Percentiles rank a stretch among this genome's conserved stretches.
phyloP scores from a whole-genome alignment of 2,113 vertebrate species.

The Archilochus colubris region DNA sequence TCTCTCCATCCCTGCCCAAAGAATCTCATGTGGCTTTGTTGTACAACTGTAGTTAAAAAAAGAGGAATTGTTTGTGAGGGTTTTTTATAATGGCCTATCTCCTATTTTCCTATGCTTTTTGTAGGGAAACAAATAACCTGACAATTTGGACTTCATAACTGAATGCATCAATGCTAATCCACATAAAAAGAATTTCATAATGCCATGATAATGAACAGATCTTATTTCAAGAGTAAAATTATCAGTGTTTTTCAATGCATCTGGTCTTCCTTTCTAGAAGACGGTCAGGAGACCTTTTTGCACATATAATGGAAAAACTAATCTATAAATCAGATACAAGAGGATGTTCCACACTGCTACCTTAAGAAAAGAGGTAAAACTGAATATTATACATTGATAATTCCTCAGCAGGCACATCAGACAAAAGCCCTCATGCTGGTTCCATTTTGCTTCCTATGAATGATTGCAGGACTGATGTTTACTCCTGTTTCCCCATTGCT shows the following conservation, averaged over 20 bases:
- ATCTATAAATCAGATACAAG: background rate
- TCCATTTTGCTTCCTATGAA: constrained; percentile 36
- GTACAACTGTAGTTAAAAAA: background rate
- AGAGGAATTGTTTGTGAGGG: background rate
- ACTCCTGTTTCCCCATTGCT: constrained; percentile 39
- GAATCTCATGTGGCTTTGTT: background rate
- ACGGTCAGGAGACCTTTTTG: constrained; percentile 4
- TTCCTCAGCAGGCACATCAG: background rate
- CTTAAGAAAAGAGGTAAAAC: constrained; percentile 32
- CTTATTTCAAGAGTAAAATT: background rate
- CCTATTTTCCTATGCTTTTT: background rate
- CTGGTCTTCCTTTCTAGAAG: background rate
- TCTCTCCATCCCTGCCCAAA: background rate
- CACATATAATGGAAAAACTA: constrained; percentile 22
- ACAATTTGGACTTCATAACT: background rate
- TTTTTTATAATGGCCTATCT: background rate
- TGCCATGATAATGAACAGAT: background rate
- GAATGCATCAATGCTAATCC: background rate
- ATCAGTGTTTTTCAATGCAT: background rate
- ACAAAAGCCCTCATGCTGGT: background rate
- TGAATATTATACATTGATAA: background rate
- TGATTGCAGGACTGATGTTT: constrained; percentile 43
- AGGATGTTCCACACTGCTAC: background rate
- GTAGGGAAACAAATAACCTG: background rate
- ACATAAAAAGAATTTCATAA: background rate